Evolutionary conservation across 2,113 vertebrate genomes (phyloP), one percentile per base, ranked within the genome.

Genomic region (Beaufortia kweichowensis): DNA sequence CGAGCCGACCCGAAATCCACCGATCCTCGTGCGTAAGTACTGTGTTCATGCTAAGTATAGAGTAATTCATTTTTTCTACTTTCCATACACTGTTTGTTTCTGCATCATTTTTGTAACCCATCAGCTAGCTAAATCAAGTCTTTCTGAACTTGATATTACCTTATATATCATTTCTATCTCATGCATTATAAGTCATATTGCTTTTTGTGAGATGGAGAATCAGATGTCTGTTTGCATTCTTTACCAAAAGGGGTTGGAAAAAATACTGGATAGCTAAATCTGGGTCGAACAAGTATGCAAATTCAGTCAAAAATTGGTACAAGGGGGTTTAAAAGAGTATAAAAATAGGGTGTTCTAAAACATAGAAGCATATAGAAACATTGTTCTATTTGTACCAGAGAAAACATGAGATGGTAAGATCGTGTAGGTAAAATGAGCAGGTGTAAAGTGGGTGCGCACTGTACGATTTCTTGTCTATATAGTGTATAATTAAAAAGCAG

Each of bases 1-100:
- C 39, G 39, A 72, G 33, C 72, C 46, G 60, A n/a, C 76, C 35
- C 50, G 50, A 29, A 33, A 33, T 41, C 39, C 63, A 21, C 39
- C 41, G 31, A 41, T 76, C 78, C 31, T 75, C 83, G 86, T 86
- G 83, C 84, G 80, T 75, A 68, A 62, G 33, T 19, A 70, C 35
- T 66, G 70, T 75, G 61, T 65, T 75, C 84, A 85, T 85, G 82
- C 84, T 63, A 63, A 53, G 53, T 70, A 35, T 50, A 71, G 26
- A 76, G 8, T 41, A 29, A 19, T 76, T 57, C 14, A 48, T 35
- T 23, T 75, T 29, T 74, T 67, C 31, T 75, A 77, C 4, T 73
- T 57, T 69, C 57, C 28, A 17, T 50, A 50, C 50, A 21, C 21
- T 14, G 48, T 77, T 64, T 29, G 56, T 46, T 57, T 80, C 59